phyloP scores from a whole-genome alignment of 1,140 invertebrate species.

The Penaeus vannamei region DNA sequence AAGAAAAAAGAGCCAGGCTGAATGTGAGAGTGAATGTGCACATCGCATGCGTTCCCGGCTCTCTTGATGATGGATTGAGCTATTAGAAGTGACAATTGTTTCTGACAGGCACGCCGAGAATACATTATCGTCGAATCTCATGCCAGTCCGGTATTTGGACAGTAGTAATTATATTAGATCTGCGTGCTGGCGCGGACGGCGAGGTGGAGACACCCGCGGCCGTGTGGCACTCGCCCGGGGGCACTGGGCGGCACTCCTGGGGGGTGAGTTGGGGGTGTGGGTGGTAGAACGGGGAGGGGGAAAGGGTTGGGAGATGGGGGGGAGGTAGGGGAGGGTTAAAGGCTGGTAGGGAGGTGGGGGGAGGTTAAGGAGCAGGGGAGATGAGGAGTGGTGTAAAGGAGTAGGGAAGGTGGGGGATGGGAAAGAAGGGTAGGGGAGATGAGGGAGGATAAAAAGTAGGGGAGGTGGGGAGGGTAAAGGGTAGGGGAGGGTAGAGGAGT shows the following conservation, averaged over 20 bases:
- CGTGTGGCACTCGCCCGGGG: too few species aligned
- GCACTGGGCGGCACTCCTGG: neutral
- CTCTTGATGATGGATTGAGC: slow-evolving; percentile 29
- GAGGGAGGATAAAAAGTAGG: too few species aligned
- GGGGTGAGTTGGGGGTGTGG: neutral
- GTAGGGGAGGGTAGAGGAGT: too few species aligned
- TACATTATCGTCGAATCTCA: slow-evolving; percentile 26
- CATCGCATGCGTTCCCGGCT: neutral
- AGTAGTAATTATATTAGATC: slow-evolving; percentile 42
- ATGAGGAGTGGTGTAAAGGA: too few species aligned
- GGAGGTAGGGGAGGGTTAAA: neutral
- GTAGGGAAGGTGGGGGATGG: too few species aligned
- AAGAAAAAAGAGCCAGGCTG: too few species aligned
- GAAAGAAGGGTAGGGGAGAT: too few species aligned
- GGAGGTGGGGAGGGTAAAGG: too few species aligned
- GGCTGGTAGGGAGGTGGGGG: neutral
- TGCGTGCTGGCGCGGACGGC: neutral
- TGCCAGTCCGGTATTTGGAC: slow-evolving; percentile 36
- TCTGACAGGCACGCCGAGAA: neutral
- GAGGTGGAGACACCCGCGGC: neutral
- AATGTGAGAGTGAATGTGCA: neutral
- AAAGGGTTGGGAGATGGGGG: neutral
- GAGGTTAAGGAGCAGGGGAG: too few species aligned
- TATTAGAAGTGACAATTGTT: slow-evolving; percentile 49
- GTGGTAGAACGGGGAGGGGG: neutral